Base-by-base conservation (phyloP, 1,140 invertebrate genomes). In the Ceratina japonica region DNA sequence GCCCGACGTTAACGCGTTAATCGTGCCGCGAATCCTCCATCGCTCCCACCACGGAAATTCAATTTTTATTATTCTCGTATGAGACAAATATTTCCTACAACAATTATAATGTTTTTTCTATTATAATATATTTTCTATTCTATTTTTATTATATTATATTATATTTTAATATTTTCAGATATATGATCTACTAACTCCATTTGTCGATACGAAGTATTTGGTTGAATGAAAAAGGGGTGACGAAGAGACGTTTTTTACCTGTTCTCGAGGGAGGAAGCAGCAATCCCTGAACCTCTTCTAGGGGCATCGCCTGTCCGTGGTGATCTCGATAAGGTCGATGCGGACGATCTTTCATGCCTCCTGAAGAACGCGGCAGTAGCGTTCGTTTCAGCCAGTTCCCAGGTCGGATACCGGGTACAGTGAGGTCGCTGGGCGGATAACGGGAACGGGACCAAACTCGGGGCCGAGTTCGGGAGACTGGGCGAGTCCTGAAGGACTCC, bases 261-360 rank as follows among this genome's bases (percentile, higher is more conserved):
- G 86, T 87, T 83, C 89, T 90, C 77, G 90, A 88, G 65, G 89
- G 81, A 69, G 89, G 90, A 79, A 88, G 85, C 51, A 91, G 76
- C 56, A 91, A 75, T 81, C 90, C 90, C 77, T 91, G 90, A 65
- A 90, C 85, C 79, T 91, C 90, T 62, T 91, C 90, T 56, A 91
- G 69, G 68, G 90, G 90, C 89, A 91, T 91, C 73, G 88, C 81
- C 78, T 90, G 87, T 37, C 87, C 87, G 74, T 90, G 89, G 70
- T 89, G 89, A 70, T 90, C 88, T 75, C 88, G 86, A 79, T 90
- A 90, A 70, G 81, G 86, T 52, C 76, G 76, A 71, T 83, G 88
- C 76, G 87, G 74, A 59, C 84, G 90, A 84, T 91, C 87, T 85
- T 89, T 90, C 90, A 91, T 91, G 68, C 82, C 87, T 89, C 59